Evolutionary conservation across 2,888 invertebrate genomes (phyloP), one percentile per base, ranked within the genome.

Genomic region (Drosophila leonis): DNA sequence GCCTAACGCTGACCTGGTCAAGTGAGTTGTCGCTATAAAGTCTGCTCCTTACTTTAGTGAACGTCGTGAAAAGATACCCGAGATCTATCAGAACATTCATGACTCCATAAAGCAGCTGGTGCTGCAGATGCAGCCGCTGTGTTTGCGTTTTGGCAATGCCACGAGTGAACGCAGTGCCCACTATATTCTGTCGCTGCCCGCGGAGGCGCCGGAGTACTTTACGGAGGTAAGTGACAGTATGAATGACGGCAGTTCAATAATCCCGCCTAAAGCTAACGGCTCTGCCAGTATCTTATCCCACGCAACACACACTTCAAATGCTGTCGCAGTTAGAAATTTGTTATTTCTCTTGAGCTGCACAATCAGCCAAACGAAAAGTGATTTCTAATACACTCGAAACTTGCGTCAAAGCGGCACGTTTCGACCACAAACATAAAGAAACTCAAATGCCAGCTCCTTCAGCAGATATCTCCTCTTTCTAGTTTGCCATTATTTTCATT

Each of bases 31-130:
- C n/a, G 9, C 24, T 39, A 46, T 55, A 52, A 20, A 0, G 13
- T 27, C 12, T 6, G n/a, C 5, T 29, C 46, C 4, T 41, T 2
- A 1, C 3, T 5, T 49, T 93, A 97, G 97, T 74, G 97, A 97
- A 90, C 94, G 95, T 39, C 92, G 93, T 59, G 95, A 95, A 51
- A 96, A 95, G 91, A 94, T 95, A 15, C 92, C 93, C 0, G 95
- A 95, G 89, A 97, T 97, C 56, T 94, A 94, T 44, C 95, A 95
- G 87, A 97, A 97, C 82, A 94, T 96, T 3, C 96, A 96, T 90
- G 97, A 97, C 87, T 95, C 96, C 0, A 96, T 97, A 52, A 95
- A 94, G 82, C 95, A 95, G 72, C 94, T 96, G 33, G 94, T 95
- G 0, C 93, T 92, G 37, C 94, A 95, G 78, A 95, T 96, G 95